Conservation (phyloP, 2,113 vertebrate species). For the Ptilorrhoa leucosticta region DNA sequence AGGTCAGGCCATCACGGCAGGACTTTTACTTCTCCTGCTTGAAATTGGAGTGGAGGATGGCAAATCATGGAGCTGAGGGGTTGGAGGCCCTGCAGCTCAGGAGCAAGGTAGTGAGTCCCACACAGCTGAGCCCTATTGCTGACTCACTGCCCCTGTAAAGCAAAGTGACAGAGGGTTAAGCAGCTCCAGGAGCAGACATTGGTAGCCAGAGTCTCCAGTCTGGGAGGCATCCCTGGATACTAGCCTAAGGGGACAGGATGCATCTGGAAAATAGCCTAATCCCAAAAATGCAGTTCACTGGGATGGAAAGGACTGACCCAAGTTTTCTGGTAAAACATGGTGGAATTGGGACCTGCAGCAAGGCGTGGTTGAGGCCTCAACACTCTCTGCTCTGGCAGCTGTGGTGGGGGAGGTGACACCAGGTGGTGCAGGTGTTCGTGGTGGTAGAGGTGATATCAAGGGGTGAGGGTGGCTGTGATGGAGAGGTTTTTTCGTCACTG, state of each 20-base stretch:
- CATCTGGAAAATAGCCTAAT: neutral
- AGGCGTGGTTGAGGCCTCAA: neutral
- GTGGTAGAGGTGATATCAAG: neutral
- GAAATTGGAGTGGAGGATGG: neutral
- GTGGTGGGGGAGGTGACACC: neutral
- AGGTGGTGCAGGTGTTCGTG: accelerated
- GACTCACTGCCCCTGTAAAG: accelerated
- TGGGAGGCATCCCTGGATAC: neutral
- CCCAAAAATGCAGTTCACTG: neutral
- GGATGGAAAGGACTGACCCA: neutral
- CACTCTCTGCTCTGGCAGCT: neutral
- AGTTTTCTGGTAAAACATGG: neutral
- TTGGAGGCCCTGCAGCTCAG: neutral
- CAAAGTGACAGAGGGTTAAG: neutral
- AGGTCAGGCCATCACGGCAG: neutral
- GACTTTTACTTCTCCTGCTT: neutral
- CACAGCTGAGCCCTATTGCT: neutral
- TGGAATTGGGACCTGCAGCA: neutral
- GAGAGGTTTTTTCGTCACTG: neutral
- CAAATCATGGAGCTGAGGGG: neutral
- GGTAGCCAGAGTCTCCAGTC: neutral
- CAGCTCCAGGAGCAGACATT: accelerated
- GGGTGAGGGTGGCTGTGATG: no score
- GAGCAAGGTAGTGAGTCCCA: neutral
- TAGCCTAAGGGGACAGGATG: neutral